Evolutionary conservation across 1,140 invertebrate species (phyloP).

Genomic region (Bombus haemorrhoidalis): DNA sequence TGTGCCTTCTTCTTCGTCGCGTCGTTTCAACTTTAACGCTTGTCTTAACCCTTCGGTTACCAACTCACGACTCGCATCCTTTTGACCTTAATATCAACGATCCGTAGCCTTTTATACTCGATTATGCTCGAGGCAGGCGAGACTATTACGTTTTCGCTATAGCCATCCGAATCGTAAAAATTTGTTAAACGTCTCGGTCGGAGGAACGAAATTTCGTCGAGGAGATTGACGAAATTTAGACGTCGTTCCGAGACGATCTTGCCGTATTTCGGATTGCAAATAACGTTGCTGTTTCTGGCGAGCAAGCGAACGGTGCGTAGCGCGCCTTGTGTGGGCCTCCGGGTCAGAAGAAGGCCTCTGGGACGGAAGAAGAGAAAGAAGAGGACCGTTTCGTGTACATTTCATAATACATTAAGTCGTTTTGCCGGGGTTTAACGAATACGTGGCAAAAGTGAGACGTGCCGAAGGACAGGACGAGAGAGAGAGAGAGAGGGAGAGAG

Average conservation of each 20-base stretch:
- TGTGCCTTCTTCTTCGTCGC: conserved; percentile 12
- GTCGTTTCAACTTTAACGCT: neutral
- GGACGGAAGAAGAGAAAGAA: neutral
- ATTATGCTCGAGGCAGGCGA: too few relatives aligned
- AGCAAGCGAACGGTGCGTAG: neutral
- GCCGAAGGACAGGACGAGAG: neutral
- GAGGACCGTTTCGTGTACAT: conserved; percentile 62
- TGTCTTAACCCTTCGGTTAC: neutral
- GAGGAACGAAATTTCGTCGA: neutral
- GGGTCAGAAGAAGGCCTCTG: neutral
- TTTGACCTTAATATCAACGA: too few relatives aligned
- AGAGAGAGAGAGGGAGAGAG: too few relatives aligned
- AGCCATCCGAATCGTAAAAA: neutral
- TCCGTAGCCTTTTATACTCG: too few relatives aligned
- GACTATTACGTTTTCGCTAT: neutral
- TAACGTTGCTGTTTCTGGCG: conserved; percentile 2
- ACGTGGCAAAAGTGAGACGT: conserved; percentile 55
- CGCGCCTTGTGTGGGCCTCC: conserved; percentile 61
- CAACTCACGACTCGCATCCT: neutral
- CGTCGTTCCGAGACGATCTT: neutral
- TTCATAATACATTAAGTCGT: conserved; percentile 70
- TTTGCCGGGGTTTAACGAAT: conserved; percentile 61
- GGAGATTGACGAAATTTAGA: neutral
- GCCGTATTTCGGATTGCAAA: conserved; percentile 40
- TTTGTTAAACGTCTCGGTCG: neutral